Conservation (phyloP, 1,140 invertebrate genomes). For the Lepidurus couesii region DNA sequence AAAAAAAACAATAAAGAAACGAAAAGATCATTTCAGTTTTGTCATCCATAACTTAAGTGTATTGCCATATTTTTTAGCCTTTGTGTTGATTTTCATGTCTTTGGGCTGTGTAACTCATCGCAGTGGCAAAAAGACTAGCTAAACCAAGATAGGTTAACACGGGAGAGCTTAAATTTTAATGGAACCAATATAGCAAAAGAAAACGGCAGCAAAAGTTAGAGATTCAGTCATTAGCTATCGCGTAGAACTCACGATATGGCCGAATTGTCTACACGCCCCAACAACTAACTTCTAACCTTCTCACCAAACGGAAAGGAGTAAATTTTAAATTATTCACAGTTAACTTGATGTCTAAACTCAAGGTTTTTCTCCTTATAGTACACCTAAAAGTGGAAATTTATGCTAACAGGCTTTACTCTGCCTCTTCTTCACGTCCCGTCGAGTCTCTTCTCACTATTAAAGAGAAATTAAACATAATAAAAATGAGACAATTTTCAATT, state of each 20-base stretch:
- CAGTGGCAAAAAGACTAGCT: not conserved
- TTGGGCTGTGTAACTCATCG: not conserved
- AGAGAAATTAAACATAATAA: not conserved
- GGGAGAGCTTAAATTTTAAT: not conserved
- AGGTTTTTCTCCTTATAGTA: not conserved
- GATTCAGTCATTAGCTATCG: not conserved
- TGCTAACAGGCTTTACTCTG: not conserved
- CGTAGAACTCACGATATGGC: not conserved
- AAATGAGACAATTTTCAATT: not conserved
- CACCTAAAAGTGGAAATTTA: not conserved
- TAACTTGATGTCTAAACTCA: not conserved
- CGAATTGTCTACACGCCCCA: not conserved
- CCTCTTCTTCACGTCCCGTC: not conserved
- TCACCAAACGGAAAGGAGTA: not conserved
- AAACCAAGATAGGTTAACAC: not conserved
- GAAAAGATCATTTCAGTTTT: too few relatives aligned
- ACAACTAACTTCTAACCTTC: not conserved
- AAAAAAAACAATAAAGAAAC: too few relatives aligned
- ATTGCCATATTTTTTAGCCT: not conserved
- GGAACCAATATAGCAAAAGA: not conserved
- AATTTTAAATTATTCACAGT: not conserved
- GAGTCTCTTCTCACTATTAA: not conserved
- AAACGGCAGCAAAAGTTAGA: not conserved
- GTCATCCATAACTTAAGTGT: not conserved
- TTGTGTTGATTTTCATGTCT: not conserved